These are phyloP conservation scores for Sebastes kiyomatsui DNA, from an alignment of 2,797 vertebrate species.

Conservation along the genomic window DNA sequence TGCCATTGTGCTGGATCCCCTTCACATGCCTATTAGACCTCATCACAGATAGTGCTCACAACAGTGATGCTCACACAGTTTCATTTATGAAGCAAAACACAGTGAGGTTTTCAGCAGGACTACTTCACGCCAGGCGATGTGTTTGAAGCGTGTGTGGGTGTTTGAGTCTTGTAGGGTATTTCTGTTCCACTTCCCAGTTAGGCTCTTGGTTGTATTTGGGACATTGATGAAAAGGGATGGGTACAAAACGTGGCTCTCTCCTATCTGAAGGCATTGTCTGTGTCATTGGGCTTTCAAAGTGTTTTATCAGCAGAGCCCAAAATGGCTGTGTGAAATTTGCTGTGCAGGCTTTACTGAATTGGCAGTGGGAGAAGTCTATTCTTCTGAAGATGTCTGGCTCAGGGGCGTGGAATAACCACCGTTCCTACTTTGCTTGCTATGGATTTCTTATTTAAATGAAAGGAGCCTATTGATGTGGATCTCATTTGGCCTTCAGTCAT, in stretches of 20 bases:
- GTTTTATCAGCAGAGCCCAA: slow-evolving; percentile 79
- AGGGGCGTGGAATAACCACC: slow-evolving; percentile 58
- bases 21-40: slow-evolving; percentile 47
- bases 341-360: slow-evolving; percentile 73
- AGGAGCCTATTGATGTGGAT: slow-evolving; percentile 69
- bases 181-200: slow-evolving; percentile 43
- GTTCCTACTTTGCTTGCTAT: slow-evolving; percentile 50
- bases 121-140: slow-evolving; percentile 11
- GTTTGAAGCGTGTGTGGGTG: slow-evolving; percentile 32
- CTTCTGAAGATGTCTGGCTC: slow-evolving; percentile 75
- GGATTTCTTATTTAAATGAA: slow-evolving; percentile 72
- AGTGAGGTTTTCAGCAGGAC: slow-evolving; percentile 14
- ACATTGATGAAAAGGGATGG: slow-evolving; percentile 70
- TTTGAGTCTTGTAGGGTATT: slow-evolving; percentile 42
- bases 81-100: slow-evolving; percentile 13
- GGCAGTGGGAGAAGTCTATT: slow-evolving; percentile 66
- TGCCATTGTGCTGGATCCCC: slow-evolving; percentile 49
- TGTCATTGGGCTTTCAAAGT: slow-evolving; percentile 74
- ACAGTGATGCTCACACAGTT: slow-evolving; percentile 6
- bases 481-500: slow-evolving; percentile 57
- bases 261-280: slow-evolving; percentile 75
- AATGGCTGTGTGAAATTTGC: slow-evolving; percentile 77
- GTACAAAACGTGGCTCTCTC: slow-evolving; percentile 66
- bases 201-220: slow-evolving; percentile 61
- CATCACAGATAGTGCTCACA: slow-evolving; percentile 39